Base-by-base conservation (phyloP, 1,140 invertebrate genomes). In the Dendrolimus punctatus region DNA sequence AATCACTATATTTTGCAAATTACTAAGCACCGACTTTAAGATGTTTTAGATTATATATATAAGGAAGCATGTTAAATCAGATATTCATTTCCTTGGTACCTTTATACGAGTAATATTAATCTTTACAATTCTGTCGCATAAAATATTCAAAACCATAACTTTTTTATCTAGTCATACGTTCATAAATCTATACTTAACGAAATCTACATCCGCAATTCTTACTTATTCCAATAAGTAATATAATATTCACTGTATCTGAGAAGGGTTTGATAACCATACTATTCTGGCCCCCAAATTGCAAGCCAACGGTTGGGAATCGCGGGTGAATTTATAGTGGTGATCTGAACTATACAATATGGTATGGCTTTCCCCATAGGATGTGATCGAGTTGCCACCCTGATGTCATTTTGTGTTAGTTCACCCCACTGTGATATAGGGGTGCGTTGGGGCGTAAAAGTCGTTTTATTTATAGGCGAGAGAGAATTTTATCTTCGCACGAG, bases 161-260 rank as follows among this genome's bases (percentile, higher is more conserved):
- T 23, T 23, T 23, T 23, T 23, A 23, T 23, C 23, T 23, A 23
- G 1, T 23, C 23, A 50, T 50, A 60, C 6, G 38, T 5, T 44
- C 49, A 40, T 55, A 62, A 62, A 55, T 50, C 52, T 53, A 62
- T 61, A 51, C 49, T 9, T 40, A n/a, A 56, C 23, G 46, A 57
- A 63, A 63, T 64, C 61, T 59, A 56, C 61, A 68, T 68, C 62
- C 51, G 54, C 57, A 59, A 68, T 64, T 68, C 57, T 64, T 62
- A 64, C 60, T 61, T 64, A 68, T 62, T 62, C 46, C 59, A 57
- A 64, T 68, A 64, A 64, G 65, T 68, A 64, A 68, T 68, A 64
- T 64, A 56, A 68, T 68, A 62, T 64, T 67, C 61, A 57, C 55
- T 42, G 50, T 57, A 55, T 64, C 53, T 58, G 54, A 59, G 48